Evolutionary conservation across 2,113 vertebrate species (phyloP).

Genomic region (Melanerpes formicivorus): DNA sequence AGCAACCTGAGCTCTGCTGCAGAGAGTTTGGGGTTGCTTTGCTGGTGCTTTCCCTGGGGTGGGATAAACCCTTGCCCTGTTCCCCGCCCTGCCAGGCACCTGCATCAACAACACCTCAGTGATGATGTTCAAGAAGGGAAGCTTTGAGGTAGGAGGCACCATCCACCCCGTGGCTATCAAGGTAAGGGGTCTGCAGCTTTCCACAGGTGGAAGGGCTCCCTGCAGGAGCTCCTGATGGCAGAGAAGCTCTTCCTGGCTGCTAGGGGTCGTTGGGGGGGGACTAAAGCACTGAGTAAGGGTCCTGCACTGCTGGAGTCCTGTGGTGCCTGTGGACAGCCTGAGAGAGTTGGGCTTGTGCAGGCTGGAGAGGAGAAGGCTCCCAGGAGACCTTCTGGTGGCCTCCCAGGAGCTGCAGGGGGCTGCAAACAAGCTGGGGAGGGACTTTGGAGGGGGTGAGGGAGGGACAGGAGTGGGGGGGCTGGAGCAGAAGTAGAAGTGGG

Average conservation of each 20-base stretch:
- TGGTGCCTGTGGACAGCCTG: too few relatives aligned
- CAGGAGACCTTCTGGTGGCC: too few relatives aligned
- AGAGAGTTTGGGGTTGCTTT: neutral
- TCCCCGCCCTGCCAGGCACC: slow-evolving; percentile 79
- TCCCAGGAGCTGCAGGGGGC: too few relatives aligned
- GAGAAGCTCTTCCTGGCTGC: neutral
- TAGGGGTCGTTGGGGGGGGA: neutral
- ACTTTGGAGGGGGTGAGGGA: too few relatives aligned
- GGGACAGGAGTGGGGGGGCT: too few relatives aligned
- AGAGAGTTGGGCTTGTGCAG: too few relatives aligned
- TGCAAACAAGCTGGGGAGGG: too few relatives aligned
- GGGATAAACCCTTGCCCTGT: neutral
- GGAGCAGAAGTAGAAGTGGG: too few relatives aligned
- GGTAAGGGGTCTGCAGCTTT: slow-evolving; percentile 74
- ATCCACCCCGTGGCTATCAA: slow-evolving; percentile 94
- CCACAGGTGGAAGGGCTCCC: neutral
- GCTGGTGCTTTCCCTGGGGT: neutral
- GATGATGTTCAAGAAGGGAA: slow-evolving; percentile 99
- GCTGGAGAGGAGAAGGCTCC: too few relatives aligned
- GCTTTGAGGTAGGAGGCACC: slow-evolving; percentile 92
- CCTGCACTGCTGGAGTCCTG: too few relatives aligned
- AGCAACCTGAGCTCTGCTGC: neutral
- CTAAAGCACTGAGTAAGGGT: too few relatives aligned
- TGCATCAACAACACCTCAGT: slow-evolving; percentile 95
- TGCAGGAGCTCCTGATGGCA: neutral